Percentiles rank a stretch among this genome's conserved stretches.
phyloP scores from a whole-genome alignment of 2,888 invertebrate genomes.

The Apoda limacodes region DNA sequence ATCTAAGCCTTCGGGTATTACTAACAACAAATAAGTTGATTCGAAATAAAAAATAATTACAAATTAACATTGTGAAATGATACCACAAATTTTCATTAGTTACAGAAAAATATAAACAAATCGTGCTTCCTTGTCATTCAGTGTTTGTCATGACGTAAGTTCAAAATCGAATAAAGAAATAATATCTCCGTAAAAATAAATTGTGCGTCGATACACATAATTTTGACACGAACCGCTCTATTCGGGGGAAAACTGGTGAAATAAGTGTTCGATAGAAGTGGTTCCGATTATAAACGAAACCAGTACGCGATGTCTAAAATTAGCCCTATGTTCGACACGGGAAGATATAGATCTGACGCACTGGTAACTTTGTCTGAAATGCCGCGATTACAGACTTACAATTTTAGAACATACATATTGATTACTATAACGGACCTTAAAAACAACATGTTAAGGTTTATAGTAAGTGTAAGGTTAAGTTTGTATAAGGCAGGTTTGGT shows the following conservation, averaged over 20 bases:
- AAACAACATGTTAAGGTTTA: constrained; percentile 7
- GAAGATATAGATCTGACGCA: constrained; percentile 33
- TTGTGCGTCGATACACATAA: constrained; percentile 51
- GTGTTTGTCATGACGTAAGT: too few species aligned
- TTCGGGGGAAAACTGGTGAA: constrained; percentile 52
- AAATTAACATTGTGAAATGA: too few species aligned
- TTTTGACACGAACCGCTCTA: constrained; percentile 64
- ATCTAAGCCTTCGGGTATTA: too few species aligned
- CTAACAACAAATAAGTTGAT: too few species aligned
- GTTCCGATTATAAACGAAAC: constrained; percentile 52
- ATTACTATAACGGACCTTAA: constrained; percentile 16
- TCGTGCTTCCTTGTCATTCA: too few species aligned
- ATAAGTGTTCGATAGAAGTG: constrained; percentile 66
- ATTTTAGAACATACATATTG: too few species aligned
- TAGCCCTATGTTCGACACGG: constrained; percentile 23
- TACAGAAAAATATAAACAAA: too few species aligned
- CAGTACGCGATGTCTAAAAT: constrained; percentile 22
- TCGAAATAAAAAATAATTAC: too few species aligned
- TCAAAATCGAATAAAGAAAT: constrained; percentile 58
- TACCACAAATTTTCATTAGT: too few species aligned
- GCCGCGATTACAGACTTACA: constrained; percentile 42
- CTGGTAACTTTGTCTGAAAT: constrained; percentile 28
- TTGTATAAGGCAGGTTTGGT: constrained; percentile 31
- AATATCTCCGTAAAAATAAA: constrained; percentile 51
- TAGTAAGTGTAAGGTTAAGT: constrained; percentile 8